A percentile compares a stretch with the other conserved stretches of the same genome.
These are phyloP conservation scores for Patella ulyssiponensis DNA, from an alignment of 2,888 invertebrate genomes.

Conservation along the genomic window DNA sequence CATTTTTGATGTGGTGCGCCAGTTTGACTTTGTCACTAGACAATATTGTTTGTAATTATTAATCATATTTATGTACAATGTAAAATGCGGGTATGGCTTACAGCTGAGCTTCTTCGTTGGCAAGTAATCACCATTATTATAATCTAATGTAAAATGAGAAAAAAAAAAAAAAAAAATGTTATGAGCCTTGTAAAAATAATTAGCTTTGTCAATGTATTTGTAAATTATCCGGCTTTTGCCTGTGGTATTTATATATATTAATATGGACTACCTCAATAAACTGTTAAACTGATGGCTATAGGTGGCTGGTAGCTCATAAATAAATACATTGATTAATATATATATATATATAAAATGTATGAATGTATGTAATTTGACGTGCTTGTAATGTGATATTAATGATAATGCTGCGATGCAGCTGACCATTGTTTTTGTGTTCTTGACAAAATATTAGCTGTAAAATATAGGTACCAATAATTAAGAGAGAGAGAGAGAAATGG, in stretches of 20 bases:
- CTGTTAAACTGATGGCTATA: too few relatives aligned
- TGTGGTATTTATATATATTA: not conserved
- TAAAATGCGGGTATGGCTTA: slow-evolving; percentile 11
- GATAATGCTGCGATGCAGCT: too few relatives aligned
- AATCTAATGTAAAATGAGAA: not conserved
- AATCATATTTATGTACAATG: slow-evolving; percentile 8
- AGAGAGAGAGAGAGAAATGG: too few relatives aligned
- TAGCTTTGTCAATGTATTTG: slow-evolving; percentile 4
- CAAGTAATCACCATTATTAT: not conserved
- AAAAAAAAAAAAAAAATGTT: slow-evolving; percentile 6
- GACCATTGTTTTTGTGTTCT: too few relatives aligned
- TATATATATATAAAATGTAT: too few relatives aligned
- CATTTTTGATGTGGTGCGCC: too few relatives aligned
- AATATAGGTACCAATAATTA: too few relatives aligned
- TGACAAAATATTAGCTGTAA: too few relatives aligned
- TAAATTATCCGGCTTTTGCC: slow-evolving; percentile 2
- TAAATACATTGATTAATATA: too few relatives aligned
- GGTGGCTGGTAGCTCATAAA: too few relatives aligned
- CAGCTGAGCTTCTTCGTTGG: slow-evolving; percentile 6
- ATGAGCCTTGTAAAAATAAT: not conserved
- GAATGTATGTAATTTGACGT: too few relatives aligned
- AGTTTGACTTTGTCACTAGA: not conserved
- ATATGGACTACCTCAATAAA: not conserved
- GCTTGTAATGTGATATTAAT: too few relatives aligned
- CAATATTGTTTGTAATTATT: slow-evolving; percentile 10